These are phyloP conservation scores for Aporophyla nigra DNA, from an alignment of 2,888 invertebrate genomes.

Conservation along the genomic window DNA sequence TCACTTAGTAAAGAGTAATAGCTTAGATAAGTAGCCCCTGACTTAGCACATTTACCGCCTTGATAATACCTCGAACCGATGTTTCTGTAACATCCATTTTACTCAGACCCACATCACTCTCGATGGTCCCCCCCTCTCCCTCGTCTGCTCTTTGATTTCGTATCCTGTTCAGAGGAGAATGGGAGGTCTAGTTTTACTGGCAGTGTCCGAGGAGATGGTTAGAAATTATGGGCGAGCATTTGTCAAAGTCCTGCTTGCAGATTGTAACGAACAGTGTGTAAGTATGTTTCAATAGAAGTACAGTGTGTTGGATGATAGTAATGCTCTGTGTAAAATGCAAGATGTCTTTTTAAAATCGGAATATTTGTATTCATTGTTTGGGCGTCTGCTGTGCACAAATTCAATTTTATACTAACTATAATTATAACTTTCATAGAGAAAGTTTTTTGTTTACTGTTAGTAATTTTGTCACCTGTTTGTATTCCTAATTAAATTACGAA, in stretches of 20 bases:
- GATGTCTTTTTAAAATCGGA: not conserved
- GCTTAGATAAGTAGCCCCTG: slow-evolving; percentile 84
- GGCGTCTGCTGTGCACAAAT: not conserved
- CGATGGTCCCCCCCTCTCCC: slow-evolving; percentile 37
- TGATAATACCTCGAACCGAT: slow-evolving; percentile 82
- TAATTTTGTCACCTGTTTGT: not conserved
- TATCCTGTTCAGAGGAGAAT: slow-evolving; percentile 45
- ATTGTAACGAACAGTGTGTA: slow-evolving; percentile 69
- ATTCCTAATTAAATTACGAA: not conserved
- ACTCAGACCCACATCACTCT: slow-evolving; percentile 67
- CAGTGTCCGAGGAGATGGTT: slow-evolving; percentile 71
- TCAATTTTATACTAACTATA: too few relatives aligned
- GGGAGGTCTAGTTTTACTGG: slow-evolving; percentile 72
- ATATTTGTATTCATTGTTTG: not conserved
- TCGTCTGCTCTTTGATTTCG: slow-evolving; percentile 48
- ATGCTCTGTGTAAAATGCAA: slow-evolving; percentile 14
- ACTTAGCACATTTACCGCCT: slow-evolving; percentile 84
- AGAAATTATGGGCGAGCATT: slow-evolving; percentile 83
- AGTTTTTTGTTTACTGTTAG: not conserved
- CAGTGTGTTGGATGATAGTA: slow-evolving; percentile 1
- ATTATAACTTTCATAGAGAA: too few relatives aligned
- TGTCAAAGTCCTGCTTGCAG: slow-evolving; percentile 84
- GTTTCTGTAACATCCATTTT: slow-evolving; percentile 74
- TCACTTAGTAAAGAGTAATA: slow-evolving; percentile 84
- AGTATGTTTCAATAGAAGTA: slow-evolving; percentile 61